These are phyloP conservation scores for Bombus confusus DNA, from an alignment of 1,140 invertebrate species.

Conservation along the genomic window DNA sequence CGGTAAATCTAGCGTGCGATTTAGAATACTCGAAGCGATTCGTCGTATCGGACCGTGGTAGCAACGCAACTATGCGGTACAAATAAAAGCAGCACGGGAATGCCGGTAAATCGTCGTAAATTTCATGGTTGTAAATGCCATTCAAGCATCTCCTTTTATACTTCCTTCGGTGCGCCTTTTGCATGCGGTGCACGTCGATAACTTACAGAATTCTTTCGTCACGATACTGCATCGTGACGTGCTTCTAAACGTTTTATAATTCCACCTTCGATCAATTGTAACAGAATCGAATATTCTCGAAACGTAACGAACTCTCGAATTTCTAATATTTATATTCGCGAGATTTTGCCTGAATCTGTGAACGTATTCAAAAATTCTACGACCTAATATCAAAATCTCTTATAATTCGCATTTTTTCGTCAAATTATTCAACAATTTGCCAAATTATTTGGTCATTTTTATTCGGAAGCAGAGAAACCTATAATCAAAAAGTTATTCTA, in stretches of 20 bases:
- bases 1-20: slow-evolving; percentile 11
- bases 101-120: slow-evolving; percentile 58
- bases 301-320: no score
- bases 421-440: no score
- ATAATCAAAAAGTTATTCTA: no score
- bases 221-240: not conserved
- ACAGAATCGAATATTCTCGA: not conserved
- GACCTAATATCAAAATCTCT: no score
- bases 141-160: slow-evolving; percentile 48
- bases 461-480: no score
- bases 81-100: slow-evolving; percentile 33
- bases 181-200: slow-evolving; percentile 17
- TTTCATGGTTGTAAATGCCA: slow-evolving; percentile 68
- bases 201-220: slow-evolving; percentile 18
- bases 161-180: slow-evolving; percentile 4
- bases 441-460: no score
- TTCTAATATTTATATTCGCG: not conserved
- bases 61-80: not conserved
- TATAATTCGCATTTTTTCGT: rapidly evolving
- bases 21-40: not conserved
- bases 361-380: no score
- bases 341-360: not conserved
- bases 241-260: not conserved
- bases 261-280: not conserved
- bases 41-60: slow-evolving; percentile 23